phyloP scores from a whole-genome alignment of 2,888 invertebrate species.

The Oconnorella tubifera region DNA sequence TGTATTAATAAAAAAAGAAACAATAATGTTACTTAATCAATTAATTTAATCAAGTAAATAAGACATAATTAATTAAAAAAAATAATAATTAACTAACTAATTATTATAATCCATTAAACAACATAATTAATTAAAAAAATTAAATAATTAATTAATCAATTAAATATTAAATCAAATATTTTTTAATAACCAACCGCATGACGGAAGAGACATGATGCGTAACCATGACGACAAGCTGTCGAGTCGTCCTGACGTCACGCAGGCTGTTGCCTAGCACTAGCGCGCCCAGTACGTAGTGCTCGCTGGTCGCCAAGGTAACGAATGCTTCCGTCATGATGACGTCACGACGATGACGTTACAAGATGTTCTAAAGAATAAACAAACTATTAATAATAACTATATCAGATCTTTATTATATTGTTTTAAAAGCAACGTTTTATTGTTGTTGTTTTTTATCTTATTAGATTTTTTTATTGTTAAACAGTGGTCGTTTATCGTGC shows the following conservation, averaged over 20 bases:
- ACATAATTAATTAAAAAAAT: neutral
- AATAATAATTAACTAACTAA: neutral
- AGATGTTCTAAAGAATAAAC: too few species aligned
- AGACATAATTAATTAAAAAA: neutral
- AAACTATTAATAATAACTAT: too few species aligned
- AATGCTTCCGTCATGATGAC: constrained; percentile 75
- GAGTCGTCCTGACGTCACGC: constrained; percentile 73
- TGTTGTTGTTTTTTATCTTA: too few species aligned
- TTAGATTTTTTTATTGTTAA: too few species aligned
- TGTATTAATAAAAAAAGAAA: too few species aligned
- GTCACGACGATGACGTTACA: too few species aligned
- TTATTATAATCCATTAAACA: neutral
- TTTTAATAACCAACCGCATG: constrained; percentile 64
- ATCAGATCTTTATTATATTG: too few species aligned
- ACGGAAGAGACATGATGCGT: constrained; percentile 77
- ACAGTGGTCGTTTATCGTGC: too few species aligned
- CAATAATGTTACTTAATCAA: neutral
- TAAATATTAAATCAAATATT: neutral
- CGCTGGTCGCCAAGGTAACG: constrained; percentile 98
- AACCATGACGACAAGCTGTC: constrained; percentile 81
- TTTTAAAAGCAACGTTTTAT: too few species aligned
- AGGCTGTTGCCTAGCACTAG: constrained; percentile 90
- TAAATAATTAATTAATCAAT: neutral
- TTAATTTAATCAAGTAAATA: neutral
- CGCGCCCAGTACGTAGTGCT: constrained; percentile 93